These are phyloP conservation scores for Crypturellus tataupa DNA, from an alignment of 2,797 vertebrate species.

Conservation along the genomic window DNA sequence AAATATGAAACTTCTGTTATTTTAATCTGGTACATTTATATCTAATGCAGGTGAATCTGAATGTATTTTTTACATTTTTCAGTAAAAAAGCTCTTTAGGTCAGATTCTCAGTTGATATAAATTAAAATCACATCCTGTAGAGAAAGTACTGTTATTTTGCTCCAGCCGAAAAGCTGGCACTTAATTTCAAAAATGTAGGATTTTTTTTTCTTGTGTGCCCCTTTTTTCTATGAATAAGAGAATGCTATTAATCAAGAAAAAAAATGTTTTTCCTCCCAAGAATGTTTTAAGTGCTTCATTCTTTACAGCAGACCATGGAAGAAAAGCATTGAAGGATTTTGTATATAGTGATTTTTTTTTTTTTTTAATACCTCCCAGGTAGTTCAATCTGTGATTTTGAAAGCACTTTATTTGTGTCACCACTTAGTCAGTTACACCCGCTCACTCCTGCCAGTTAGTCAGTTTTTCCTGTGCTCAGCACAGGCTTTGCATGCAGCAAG, in stretches of 20 bases:
- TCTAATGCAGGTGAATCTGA: background rate
- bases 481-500: background rate
- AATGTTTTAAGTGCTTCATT: background rate
- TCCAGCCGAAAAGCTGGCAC: background rate
- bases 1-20: background rate
- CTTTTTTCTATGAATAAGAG: background rate
- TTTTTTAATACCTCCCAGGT: background rate
- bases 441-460: background rate
- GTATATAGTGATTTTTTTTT: background rate
- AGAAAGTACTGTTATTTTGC: background rate
- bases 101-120: background rate
- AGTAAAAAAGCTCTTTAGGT: background rate
- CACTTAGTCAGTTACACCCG: background rate
- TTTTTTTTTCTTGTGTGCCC: background rate
- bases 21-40: background rate
- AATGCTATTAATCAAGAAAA: background rate
- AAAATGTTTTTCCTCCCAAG: background rate
- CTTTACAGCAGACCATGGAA: background rate
- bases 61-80: background rate
- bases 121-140: background rate
- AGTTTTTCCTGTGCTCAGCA: background rate
- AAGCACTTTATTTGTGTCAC: background rate
- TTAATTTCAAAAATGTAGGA: background rate
- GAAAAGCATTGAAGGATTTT: background rate
- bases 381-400: constrained; percentile 24